Evolutionary conservation across 2,888 invertebrate genomes (phyloP).

Genomic region (Entomobrya proxima): DNA sequence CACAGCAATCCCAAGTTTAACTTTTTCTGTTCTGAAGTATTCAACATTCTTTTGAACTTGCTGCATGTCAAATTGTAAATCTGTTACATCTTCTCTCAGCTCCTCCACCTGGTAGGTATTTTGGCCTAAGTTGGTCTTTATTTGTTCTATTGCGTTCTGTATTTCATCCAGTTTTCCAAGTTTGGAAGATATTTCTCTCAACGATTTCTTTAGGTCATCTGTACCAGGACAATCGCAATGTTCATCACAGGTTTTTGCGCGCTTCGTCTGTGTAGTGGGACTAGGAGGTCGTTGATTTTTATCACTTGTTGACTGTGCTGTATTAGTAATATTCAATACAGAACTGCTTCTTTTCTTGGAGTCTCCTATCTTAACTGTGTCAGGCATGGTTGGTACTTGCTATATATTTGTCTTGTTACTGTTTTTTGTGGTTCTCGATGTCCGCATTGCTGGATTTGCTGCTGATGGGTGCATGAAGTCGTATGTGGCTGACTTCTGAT

Average conservation of each 20-base stretch:
- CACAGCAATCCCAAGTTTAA: neutral
- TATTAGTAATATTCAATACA: too few species aligned
- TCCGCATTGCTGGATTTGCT: neutral
- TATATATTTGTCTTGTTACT: too few species aligned
- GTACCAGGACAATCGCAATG: neutral
- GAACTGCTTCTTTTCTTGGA: too few species aligned
- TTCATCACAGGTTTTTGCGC: too few species aligned
- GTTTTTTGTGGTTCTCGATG: neutral
- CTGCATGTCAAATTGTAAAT: neutral
- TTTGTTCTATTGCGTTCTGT: neutral
- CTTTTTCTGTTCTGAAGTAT: neutral
- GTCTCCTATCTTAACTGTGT: neutral
- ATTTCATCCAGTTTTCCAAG: neutral
- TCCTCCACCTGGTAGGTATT: neutral
- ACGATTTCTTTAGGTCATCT: neutral
- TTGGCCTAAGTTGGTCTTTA: neutral
- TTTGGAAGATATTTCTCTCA: neutral
- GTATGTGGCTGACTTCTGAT: too few species aligned
- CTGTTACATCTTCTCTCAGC: neutral
- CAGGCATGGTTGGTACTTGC: neutral
- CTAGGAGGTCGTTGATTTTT: too few species aligned
- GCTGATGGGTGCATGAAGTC: neutral
- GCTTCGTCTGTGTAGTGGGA: too few species aligned
- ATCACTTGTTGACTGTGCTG: too few species aligned
- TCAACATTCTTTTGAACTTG: neutral